These are phyloP conservation scores for Brachionus koreanus DNA, from an alignment of 1,140 invertebrate genomes.

Conservation along the genomic window DNA sequence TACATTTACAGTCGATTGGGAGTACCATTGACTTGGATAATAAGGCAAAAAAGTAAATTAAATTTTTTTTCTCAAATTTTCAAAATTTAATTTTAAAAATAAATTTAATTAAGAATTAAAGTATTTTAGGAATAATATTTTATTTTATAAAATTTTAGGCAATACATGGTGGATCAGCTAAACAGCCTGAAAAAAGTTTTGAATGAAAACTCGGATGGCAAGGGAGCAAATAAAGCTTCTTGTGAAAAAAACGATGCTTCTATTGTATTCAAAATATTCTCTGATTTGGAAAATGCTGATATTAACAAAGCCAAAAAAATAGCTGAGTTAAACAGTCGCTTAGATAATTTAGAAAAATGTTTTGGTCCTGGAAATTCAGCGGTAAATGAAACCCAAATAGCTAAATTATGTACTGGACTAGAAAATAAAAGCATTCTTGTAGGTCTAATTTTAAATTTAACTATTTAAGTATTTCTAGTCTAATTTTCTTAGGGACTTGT, in stretches of 20 bases:
- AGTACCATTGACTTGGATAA: not conserved
- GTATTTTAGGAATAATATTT: too few relatives aligned
- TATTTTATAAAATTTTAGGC: not conserved
- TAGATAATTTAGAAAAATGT: slow-evolving; percentile 34
- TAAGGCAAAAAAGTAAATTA: slow-evolving; percentile 10
- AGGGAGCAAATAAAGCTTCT: not conserved
- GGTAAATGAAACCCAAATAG: not conserved
- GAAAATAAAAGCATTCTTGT: slow-evolving; percentile 25
- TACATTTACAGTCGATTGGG: slow-evolving; percentile 33
- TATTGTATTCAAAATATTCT: slow-evolving; percentile 15
- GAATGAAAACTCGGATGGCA: not conserved
- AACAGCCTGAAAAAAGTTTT: not conserved
- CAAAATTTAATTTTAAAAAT: not conserved
- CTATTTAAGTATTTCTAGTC: not conserved
- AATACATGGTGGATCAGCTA: slow-evolving; percentile 24
- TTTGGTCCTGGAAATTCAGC: slow-evolving; percentile 27
- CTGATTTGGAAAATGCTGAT: slow-evolving; percentile 39
- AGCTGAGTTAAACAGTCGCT: not conserved
- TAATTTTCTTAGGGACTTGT: not conserved
- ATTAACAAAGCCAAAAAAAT: slow-evolving; percentile 4
- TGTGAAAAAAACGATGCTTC: not conserved
- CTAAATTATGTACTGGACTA: not conserved
- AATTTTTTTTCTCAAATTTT: not conserved
- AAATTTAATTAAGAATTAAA: not conserved
- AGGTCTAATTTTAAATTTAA: not conserved